phyloP scores from a whole-genome alignment of 2,888 invertebrate genomes.

The Seira musarum region DNA sequence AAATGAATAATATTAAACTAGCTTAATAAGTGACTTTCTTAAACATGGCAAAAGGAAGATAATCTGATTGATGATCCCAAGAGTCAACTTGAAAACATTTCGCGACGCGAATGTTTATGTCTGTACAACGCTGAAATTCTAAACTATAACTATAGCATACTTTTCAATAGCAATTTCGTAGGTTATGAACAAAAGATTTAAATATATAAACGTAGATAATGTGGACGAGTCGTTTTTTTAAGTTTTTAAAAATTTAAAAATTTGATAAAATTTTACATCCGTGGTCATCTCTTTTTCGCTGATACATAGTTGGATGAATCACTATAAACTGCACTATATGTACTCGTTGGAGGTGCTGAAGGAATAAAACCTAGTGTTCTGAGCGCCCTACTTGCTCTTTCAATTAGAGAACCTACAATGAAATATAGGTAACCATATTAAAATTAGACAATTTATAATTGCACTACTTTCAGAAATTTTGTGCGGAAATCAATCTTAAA shows the following conservation, averaged over 20 bases:
- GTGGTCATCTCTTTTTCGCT: constrained; percentile 48
- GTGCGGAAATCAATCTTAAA: neutral
- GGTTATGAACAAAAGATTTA: too few relatives aligned
- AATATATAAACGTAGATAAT: too few relatives aligned
- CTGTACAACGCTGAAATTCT: too few relatives aligned
- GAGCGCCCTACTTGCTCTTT: constrained; percentile 81
- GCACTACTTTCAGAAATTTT: neutral
- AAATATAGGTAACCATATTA: neutral
- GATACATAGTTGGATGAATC: constrained; percentile 30
- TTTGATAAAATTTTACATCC: too few relatives aligned
- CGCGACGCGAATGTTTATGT: too few relatives aligned
- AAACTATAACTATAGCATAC: too few relatives aligned
- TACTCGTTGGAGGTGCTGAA: constrained; percentile 34
- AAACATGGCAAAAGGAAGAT: neutral
- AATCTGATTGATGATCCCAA: too few relatives aligned
- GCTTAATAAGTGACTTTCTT: neutral
- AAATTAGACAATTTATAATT: neutral
- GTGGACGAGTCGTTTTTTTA: too few relatives aligned
- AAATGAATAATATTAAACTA: too few relatives aligned
- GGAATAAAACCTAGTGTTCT: constrained; percentile 80
- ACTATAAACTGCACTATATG: constrained; percentile 29
- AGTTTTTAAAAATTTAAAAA: too few relatives aligned
- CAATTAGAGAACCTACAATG: constrained; percentile 78
- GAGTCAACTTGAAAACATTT: too few relatives aligned
- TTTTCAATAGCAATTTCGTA: too few relatives aligned